phyloP scores from a whole-genome alignment of 1,140 invertebrate genomes.

The Heliconius hermathena region DNA sequence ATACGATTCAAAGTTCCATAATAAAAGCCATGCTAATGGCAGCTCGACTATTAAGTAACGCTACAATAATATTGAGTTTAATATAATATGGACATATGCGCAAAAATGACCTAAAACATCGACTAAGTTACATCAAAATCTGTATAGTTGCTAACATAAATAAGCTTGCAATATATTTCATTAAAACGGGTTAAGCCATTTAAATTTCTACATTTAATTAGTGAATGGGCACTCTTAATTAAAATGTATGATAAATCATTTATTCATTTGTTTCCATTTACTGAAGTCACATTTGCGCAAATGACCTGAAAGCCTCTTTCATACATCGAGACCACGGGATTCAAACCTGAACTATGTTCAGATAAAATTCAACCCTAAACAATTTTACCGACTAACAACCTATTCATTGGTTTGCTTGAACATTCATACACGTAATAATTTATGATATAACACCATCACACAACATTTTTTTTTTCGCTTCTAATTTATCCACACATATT shows the following conservation, averaged over 20 bases:
- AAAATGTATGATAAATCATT: background rate
- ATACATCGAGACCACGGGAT: background rate
- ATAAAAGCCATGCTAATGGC: slow-evolving; percentile 65
- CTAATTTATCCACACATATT: background rate
- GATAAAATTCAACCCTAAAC: background rate
- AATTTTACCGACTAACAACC: background rate
- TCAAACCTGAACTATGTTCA: background rate
- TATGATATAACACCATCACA: background rate
- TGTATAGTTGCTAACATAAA: background rate
- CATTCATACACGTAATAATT: background rate
- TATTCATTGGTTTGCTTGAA: background rate
- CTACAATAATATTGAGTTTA: slow-evolving; percentile 33
- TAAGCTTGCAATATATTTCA: background rate
- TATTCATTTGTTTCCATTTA: slow-evolving; percentile 8
- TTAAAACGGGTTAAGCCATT: slow-evolving; percentile 11
- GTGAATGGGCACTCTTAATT: background rate
- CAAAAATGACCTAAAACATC: slow-evolving; percentile 16
- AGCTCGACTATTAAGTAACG: slow-evolving; percentile 59
- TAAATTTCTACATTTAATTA: background rate
- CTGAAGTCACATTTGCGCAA: slow-evolving; percentile 10
- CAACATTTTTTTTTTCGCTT: background rate
- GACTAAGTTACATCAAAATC: background rate
- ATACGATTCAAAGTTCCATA: slow-evolving; percentile 64
- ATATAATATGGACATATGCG: slow-evolving; percentile 23
- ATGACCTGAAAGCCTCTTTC: slow-evolving; percentile 39